Conservation (phyloP, 2,888 invertebrate species). For the Endotricha flammealis region DNA sequence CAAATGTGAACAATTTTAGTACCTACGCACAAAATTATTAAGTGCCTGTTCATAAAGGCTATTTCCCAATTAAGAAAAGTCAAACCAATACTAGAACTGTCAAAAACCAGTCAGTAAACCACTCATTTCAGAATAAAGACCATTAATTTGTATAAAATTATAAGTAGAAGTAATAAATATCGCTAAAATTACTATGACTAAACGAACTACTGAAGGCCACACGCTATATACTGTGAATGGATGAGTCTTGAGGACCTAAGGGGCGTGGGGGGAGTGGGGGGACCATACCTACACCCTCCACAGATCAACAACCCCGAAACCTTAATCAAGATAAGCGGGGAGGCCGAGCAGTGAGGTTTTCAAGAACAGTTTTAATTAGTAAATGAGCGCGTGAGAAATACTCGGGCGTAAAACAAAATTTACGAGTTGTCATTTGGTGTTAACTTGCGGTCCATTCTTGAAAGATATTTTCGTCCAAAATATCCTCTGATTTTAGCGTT, state of each 20-base stretch:
- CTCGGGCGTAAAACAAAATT: constrained; percentile 19
- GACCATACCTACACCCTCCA: constrained; percentile 38
- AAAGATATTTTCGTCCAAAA: not conserved
- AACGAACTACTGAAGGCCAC: too few relatives aligned
- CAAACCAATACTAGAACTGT: too few relatives aligned
- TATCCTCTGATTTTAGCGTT: too few relatives aligned
- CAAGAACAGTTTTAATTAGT: constrained; percentile 50
- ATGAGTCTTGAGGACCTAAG: constrained; percentile 45
- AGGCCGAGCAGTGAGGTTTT: constrained; percentile 42
- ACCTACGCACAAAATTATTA: too few relatives aligned
- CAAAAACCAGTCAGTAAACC: too few relatives aligned
- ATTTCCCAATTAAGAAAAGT: too few relatives aligned
- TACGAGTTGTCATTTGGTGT: constrained; percentile 24
- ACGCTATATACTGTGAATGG: constrained; percentile 57
- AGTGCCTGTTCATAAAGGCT: too few relatives aligned
- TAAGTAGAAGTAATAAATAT: too few relatives aligned
- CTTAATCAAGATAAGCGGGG: constrained; percentile 62
- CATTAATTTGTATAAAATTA: too few relatives aligned
- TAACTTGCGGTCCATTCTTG: constrained; percentile 15
- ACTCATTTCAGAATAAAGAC: too few relatives aligned
- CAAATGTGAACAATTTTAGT: too few relatives aligned
- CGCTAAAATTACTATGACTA: too few relatives aligned
- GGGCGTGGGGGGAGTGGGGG: constrained; percentile 24
- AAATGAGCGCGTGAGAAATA: constrained; percentile 30
- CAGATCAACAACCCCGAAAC: constrained; percentile 69